Base-by-base conservation (phyloP, 2,888 invertebrate genomes). In the Volucella zonaria region DNA sequence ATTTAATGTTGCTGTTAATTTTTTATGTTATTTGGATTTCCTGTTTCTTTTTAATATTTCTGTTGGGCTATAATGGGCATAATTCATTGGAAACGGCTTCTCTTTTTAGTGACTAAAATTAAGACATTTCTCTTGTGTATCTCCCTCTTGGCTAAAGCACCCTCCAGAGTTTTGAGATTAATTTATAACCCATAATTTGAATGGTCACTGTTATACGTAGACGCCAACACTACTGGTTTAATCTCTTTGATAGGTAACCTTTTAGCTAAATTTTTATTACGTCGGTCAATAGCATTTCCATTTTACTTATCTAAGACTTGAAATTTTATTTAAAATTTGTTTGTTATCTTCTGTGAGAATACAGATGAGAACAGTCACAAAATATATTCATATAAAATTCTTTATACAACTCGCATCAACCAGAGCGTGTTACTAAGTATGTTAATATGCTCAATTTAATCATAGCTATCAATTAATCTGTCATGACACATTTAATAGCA, bases 391-490 rank as follows among this genome's bases (percentile, higher is more conserved):
- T 6, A 31, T 1, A 31, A 31, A 31, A 31, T 31, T 31, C 31
- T 6, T 6, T 6, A 31, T 31, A n/a, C 12, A 56, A 31, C 56
- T 23, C 18, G 18, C 2, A 23, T 3, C 56, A 56, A 56, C n/a
- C 11, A 11, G 38, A 56, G 38, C 12, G 9, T n/a, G 9, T 14
- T 38, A 56, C 56, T 56, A 38, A 31, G 6, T 6, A 74, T 66
- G 74, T 45, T 18, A 66, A 74, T 74, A 12, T 18, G 54, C 0
- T 74, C 64, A 74, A 14, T 42, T 56, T 14, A 23, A 18, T 12
- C 6, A 31, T 56, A 31, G 74, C 18, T 74, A 56, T 23, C 40
- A 74, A 64, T 74, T 74, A 49, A 56, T 74, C 47, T 56, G 23
- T 38, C 51, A 10, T 10, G 15, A 23, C 31, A 45, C 3, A 11